These are phyloP conservation scores for Heliothis virescens DNA, from an alignment of 1,140 invertebrate genomes.

Conservation along the genomic window DNA sequence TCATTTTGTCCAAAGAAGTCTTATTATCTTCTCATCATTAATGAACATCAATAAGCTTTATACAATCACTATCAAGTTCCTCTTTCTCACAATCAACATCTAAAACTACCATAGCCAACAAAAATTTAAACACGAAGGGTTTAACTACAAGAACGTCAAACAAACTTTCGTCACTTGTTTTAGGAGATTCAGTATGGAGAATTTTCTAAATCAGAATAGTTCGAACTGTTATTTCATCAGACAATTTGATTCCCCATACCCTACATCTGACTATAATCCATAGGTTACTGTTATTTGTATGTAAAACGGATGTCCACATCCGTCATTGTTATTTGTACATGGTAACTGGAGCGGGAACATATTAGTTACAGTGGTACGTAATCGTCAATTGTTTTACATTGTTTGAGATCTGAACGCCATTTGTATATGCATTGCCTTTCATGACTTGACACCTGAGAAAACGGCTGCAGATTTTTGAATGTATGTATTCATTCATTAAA, in stretches of 20 bases:
- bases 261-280: slow-evolving; percentile 47
- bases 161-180: too few relatives aligned
- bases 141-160: too few relatives aligned
- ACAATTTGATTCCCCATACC: slow-evolving; percentile 44
- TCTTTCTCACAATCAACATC: too few relatives aligned
- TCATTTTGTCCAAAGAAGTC: too few relatives aligned
- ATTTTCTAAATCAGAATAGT: neutral
- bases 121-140: too few relatives aligned
- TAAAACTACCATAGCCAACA: too few relatives aligned
- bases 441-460: neutral
- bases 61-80: too few relatives aligned
- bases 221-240: slow-evolving; percentile 7
- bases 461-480: neutral
- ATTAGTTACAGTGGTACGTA: slow-evolving; percentile 53
- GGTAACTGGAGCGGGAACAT: slow-evolving; percentile 60
- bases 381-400: slow-evolving; percentile 33
- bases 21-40: too few relatives aligned
- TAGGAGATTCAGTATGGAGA: too few relatives aligned
- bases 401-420: neutral
- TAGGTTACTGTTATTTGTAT: slow-evolving; percentile 51
- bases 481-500: too few relatives aligned
- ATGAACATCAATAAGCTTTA: too few relatives aligned
- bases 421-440: neutral
- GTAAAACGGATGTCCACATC: slow-evolving; percentile 69
- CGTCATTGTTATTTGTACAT: slow-evolving; percentile 63